Conservation (phyloP, 2,113 vertebrate species). For the Synodontis membranacea region DNA sequence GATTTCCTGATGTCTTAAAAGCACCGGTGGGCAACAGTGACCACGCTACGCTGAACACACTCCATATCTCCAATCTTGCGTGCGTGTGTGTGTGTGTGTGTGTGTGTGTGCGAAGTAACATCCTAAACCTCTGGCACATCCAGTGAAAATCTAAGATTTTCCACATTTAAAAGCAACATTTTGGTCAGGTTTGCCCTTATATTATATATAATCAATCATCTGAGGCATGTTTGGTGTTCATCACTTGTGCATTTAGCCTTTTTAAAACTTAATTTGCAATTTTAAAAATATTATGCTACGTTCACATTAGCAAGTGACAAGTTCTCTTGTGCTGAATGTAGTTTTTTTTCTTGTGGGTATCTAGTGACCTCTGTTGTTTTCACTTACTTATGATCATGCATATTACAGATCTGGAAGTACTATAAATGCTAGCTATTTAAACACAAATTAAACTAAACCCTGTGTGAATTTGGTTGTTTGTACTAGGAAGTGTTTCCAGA, state of each 20-base stretch:
- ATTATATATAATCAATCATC: background rate
- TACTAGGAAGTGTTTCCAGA: background rate
- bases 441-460: background rate
- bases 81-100: background rate
- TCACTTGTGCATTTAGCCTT: background rate
- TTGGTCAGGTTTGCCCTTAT: background rate
- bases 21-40: background rate
- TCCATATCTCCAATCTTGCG: background rate
- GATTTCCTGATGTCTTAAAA: slow-evolving; percentile 11
- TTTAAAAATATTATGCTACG: background rate
- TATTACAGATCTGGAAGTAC: background rate
- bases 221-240: background rate
- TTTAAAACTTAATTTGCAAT: no score
- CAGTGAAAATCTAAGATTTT: background rate
- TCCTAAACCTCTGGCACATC: background rate
- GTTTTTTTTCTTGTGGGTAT: background rate
- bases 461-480: background rate
- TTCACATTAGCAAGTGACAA: background rate
- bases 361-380: background rate
- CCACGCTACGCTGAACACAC: background rate
- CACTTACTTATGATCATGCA: background rate
- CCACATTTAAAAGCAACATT: background rate
- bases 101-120: background rate
- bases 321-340: background rate
- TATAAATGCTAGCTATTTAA: background rate